Evolutionary conservation across 2,888 invertebrate species (phyloP).

Genomic region (Rutpela maculata): DNA sequence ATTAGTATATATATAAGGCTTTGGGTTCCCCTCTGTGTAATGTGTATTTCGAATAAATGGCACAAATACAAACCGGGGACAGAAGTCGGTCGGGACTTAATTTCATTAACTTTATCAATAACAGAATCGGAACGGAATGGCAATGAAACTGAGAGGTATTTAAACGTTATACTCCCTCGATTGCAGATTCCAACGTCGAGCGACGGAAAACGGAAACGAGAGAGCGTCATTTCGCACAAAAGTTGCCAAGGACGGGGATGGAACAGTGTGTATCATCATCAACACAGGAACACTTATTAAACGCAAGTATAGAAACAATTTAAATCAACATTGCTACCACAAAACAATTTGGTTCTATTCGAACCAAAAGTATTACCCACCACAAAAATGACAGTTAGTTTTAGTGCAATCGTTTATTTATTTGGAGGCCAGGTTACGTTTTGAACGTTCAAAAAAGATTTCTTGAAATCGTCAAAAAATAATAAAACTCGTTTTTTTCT

Average conservation of each 20-base stretch:
- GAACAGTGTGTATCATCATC: neutral
- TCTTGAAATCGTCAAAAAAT: too few relatives aligned
- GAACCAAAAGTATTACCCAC: too few relatives aligned
- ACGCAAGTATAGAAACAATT: neutral
- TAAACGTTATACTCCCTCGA: conserved; percentile 57
- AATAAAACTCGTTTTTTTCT: too few relatives aligned
- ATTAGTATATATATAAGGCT: conserved; percentile 52
- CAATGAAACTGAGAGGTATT: conserved; percentile 61
- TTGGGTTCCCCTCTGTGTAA: conserved; percentile 20
- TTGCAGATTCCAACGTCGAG: conserved; percentile 46
- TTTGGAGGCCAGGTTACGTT: too few relatives aligned
- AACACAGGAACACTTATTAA: neutral
- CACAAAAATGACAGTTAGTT: too few relatives aligned
- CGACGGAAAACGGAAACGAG: conserved; percentile 44
- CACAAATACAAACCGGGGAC: conserved; percentile 36
- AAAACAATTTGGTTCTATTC: too few relatives aligned
- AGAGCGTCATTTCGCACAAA: conserved; percentile 36
- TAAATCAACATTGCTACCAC: too few relatives aligned
- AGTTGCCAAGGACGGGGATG: conserved; percentile 9
- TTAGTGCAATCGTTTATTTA: too few relatives aligned
- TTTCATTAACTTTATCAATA: conserved; percentile 68
- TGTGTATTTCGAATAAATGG: conserved; percentile 29
- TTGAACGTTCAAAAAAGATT: too few relatives aligned
- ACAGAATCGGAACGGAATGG: conserved; percentile 59
- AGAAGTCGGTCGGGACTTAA: conserved; percentile 60